Base-by-base conservation (phyloP, 2,888 invertebrate species). In the Cristatella mucedo region DNA sequence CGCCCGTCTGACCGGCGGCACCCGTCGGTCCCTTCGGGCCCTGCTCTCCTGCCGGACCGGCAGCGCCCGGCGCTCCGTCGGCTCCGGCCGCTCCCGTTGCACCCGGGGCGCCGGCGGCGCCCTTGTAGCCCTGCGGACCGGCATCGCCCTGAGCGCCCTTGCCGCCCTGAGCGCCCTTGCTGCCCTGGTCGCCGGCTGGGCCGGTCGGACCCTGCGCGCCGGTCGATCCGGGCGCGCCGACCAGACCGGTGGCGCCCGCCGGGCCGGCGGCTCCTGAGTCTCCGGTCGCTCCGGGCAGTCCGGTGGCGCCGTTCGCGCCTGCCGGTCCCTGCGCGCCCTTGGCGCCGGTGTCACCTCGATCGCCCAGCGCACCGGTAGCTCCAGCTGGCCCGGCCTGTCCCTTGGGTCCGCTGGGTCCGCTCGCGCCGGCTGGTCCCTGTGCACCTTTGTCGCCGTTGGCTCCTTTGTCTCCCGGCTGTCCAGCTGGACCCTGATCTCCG, bases 331-430 rank as follows among this genome's bases (percentile, higher is more conserved):
- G 26, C 11, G 3, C 2, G 9, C 38, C 38, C 3, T 6, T 20
- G 15, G 2, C 15, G 21, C 43, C 4, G 26, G 30, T 34, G 29
- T n/a, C 5, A 26, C 41, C 15, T 9, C 30, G n/a, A n/a, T n/a
- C n/a, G 19, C 46, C 46, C 24, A 41, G 9, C 1, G 38, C 39
- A 16, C 45, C 45, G 18, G 29, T 36, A 6, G 11, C 41, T 22
- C 33, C 40, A 18, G 15, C 22, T 7, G 20, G 16, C 4, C 38
- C 38, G n/a, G 29, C 21, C 13, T 11, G 16, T 11, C 38, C 38
- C 4, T 21, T 38, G 6, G 4, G n/a, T 4, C 38, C 38, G n/a
- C 21, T 38, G n/a, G 6, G 5, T 6, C 38, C 38, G n/a, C 30
- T 29, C n/a, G 21, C 36, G 21, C 6, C 39, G 20, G n/a, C 5